A percentile compares a stretch with the other conserved stretches of the same genome.
Conservation (phyloP, 2,113 vertebrate genomes). For the Leptocoma aspasia region DNA sequence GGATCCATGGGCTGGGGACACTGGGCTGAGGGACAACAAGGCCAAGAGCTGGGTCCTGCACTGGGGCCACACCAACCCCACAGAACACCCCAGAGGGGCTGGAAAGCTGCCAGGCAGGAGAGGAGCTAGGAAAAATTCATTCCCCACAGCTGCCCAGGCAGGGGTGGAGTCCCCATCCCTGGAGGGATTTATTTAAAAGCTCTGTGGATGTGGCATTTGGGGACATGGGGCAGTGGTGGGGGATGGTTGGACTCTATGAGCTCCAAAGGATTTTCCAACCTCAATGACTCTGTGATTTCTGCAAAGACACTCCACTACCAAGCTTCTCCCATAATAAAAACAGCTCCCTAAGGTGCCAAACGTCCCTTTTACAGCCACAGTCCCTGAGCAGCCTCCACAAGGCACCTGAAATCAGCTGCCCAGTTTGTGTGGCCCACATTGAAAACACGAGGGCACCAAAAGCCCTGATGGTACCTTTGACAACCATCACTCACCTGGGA, state of each 20-base stretch:
- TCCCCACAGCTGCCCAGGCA: background rate
- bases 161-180: too few relatives aligned
- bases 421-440: too few relatives aligned
- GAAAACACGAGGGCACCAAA: background rate
- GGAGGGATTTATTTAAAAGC: background rate
- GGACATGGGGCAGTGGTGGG: background rate
- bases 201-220: background rate
- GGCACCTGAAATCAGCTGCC: background rate
- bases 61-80: background rate
- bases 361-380: fast-evolving
- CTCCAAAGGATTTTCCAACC: background rate
- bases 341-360: background rate
- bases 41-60: background rate
- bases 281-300: background rate
- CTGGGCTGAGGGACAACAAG: too few relatives aligned
- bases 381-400: background rate
- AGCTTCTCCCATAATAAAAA: fast-evolving
- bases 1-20: background rate
- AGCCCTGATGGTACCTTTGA: background rate
- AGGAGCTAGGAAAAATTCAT: background rate
- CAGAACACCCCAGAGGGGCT: fast-evolving
- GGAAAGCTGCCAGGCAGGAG: background rate
- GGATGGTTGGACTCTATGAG: background rate
- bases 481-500: background rate
- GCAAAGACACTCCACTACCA: fast-evolving